phyloP scores from a whole-genome alignment of 2,888 invertebrate species.

The Cyclophora punctaria region DNA sequence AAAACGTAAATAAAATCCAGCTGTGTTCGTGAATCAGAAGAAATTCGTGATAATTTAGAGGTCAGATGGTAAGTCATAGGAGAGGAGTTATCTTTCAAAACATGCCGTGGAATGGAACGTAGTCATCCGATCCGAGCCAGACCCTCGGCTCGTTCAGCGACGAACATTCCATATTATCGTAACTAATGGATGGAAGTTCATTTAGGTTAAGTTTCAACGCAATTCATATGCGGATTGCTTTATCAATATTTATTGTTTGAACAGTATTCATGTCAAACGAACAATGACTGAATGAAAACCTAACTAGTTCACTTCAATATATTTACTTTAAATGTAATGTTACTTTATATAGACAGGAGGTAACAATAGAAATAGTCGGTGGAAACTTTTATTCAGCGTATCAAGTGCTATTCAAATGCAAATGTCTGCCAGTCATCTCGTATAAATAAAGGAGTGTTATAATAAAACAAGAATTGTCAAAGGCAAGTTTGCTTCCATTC shows the following conservation, averaged over 20 bases:
- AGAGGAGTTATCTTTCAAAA: constrained; percentile 40
- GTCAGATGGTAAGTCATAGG: constrained; percentile 46
- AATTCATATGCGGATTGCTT: constrained; percentile 1
- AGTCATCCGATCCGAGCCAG: constrained; percentile 44
- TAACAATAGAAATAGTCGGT: too few species aligned
- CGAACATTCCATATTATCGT: constrained; percentile 18
- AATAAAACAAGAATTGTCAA: constrained; percentile 27
- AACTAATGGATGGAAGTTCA: constrained; percentile 27
- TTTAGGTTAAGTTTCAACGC: constrained; percentile 24
- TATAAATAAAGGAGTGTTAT: constrained; percentile 17
- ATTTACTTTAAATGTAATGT: too few species aligned
- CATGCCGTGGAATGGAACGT: constrained; percentile 31
- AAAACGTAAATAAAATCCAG: constrained; percentile 20
- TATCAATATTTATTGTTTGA: not conserved
- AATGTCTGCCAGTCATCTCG: constrained; percentile 7
- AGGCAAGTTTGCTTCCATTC: constrained; percentile 38
- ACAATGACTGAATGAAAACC: not conserved
- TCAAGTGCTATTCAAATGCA: constrained; percentile 1
- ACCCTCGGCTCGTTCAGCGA: constrained; percentile 18
- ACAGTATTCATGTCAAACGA: constrained; percentile 6
- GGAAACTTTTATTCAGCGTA: too few species aligned
- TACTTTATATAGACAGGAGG: too few species aligned
- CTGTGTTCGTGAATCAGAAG: constrained; percentile 38
- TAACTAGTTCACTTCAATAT: too few species aligned
- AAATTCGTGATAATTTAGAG: constrained; percentile 41